phyloP scores from a whole-genome alignment of 2,113 vertebrate genomes.

The Aegotheles bennettii region DNA sequence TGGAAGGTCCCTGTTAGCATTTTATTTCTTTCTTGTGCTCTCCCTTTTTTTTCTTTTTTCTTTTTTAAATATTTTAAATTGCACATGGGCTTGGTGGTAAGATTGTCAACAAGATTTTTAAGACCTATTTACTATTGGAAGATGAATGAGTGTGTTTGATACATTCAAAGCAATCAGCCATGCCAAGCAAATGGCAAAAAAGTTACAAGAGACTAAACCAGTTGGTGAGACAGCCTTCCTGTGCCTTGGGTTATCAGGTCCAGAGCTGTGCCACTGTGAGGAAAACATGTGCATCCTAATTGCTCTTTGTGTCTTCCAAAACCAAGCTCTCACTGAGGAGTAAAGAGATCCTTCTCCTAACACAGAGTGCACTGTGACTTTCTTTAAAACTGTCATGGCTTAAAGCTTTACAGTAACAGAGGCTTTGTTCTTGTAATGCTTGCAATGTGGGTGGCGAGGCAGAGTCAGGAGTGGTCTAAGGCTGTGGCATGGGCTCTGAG shows the following conservation, averaged over 20 bases:
- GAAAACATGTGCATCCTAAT: not conserved
- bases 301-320: not conserved
- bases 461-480: constrained; percentile 5
- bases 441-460: constrained; percentile 53
- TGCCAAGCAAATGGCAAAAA: not conserved
- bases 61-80: not conserved
- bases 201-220: not conserved
- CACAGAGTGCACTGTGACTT: not conserved
- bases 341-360: not conserved
- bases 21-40: not conserved
- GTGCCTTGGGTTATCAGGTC: not conserved
- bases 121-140: not conserved
- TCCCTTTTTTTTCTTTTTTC: not conserved
- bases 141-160: not conserved
- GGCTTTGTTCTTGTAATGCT: constrained; percentile 30
- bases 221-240: not conserved
- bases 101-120: constrained; percentile 33
- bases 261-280: not conserved
- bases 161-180: not conserved
- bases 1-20: not conserved
- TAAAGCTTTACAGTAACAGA: constrained; percentile 21
- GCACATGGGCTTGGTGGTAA: not conserved
- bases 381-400: not conserved
- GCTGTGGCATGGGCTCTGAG: not conserved
- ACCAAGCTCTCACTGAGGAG: not conserved